Evolutionary conservation across 2,113 vertebrate species (phyloP).

Genomic region (Thalassoma bifasciatum): DNA sequence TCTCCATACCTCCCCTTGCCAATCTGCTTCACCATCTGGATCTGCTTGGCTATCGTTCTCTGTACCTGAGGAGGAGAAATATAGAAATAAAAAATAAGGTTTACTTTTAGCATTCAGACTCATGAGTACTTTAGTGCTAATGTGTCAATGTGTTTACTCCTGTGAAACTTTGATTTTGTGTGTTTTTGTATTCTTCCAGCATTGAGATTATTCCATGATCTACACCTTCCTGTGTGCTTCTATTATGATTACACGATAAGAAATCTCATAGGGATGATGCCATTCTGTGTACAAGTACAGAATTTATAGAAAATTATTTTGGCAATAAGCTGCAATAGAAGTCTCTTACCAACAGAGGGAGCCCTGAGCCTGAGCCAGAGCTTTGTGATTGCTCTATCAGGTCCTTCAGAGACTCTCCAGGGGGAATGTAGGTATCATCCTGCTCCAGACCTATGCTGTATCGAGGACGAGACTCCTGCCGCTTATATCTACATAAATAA

Average conservation of each 20-base stretch:
- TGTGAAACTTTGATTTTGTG: too few relatives aligned
- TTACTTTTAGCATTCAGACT: background rate
- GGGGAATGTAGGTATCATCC: slow-evolving; percentile 93
- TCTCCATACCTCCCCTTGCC: slow-evolving; percentile 98
- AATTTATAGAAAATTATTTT: background rate
- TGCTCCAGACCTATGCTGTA: slow-evolving; percentile 96
- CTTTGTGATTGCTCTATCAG: slow-evolving; percentile 97
- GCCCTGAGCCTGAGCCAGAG: slow-evolving; percentile 96
- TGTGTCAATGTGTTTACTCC: too few relatives aligned
- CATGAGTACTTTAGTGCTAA: background rate
- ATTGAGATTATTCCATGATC: too few relatives aligned
- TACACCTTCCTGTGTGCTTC: too few relatives aligned
- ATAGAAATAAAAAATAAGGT: background rate
- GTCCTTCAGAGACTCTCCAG: slow-evolving; percentile 94
- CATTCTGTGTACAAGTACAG: background rate
- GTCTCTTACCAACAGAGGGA: slow-evolving; percentile 95
- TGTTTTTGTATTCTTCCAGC: too few relatives aligned
- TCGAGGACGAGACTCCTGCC: slow-evolving; percentile 89
- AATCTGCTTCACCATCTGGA: slow-evolving; percentile 98
- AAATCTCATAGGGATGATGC: background rate
- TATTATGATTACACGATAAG: background rate
- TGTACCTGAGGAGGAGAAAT: slow-evolving; percentile 86
- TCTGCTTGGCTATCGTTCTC: slow-evolving; percentile 98
- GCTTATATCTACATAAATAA: slow-evolving; percentile 86
- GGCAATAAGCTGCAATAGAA: slow-evolving; percentile 27